These are phyloP conservation scores for Arothron firmamentum DNA, from an alignment of 2,113 vertebrate species.

Conservation along the genomic window DNA sequence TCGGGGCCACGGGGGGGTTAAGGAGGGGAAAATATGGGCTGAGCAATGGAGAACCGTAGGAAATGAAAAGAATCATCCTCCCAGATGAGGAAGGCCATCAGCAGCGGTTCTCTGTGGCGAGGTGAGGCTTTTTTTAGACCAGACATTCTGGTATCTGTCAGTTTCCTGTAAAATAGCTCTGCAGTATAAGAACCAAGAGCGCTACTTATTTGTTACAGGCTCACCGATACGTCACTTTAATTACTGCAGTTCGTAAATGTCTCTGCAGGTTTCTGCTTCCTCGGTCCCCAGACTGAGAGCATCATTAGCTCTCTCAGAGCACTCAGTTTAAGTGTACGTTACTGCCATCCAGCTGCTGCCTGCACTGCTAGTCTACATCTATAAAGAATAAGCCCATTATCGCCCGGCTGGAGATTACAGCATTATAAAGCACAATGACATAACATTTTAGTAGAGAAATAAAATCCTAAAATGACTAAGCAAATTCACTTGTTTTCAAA, in stretches of 20 bases:
- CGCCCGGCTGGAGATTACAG: neutral
- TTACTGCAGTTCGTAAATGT: conserved; percentile 36
- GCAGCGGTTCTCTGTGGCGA: neutral
- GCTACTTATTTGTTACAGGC: conserved; percentile 7
- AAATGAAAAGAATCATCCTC: neutral
- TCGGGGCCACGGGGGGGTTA: conserved; percentile 16
- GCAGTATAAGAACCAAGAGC: neutral
- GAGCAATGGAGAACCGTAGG: too few species aligned
- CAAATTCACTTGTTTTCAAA: neutral
- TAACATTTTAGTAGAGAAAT: neutral
- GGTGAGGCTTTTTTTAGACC: neutral
- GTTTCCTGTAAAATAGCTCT: conserved; percentile 6
- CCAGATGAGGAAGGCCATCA: neutral
- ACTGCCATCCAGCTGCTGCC: conserved; percentile 7
- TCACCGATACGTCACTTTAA: conserved; percentile 38
- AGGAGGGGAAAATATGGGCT: neutral
- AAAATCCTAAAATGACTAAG: neutral
- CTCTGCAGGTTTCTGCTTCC: conserved; percentile 21
- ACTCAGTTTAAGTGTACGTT: conserved; percentile 21
- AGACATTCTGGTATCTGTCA: neutral
- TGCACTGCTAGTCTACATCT: conserved; percentile 3
- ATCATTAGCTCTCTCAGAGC: conserved; percentile 15
- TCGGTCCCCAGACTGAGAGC: conserved; percentile 25
- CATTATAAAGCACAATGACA: neutral
- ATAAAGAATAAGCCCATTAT: neutral